These are phyloP conservation scores for Ranitomeya variabilis DNA, from an alignment of 2,113 vertebrate species.

Conservation along the genomic window DNA sequence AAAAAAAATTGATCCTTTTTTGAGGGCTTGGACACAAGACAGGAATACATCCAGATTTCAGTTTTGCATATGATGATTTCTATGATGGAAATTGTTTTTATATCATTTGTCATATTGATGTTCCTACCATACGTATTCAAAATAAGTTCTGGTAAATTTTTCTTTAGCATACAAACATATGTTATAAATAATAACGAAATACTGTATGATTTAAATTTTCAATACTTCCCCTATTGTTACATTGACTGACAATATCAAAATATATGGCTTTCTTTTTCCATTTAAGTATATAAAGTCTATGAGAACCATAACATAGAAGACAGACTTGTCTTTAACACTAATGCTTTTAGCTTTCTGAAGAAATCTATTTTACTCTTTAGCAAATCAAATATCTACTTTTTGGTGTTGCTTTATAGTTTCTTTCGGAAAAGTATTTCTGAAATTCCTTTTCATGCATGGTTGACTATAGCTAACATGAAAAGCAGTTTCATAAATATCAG, in stretches of 20 bases:
- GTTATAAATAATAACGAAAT: neutral
- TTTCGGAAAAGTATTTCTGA: conserved; percentile 21
- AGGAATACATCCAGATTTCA: too few species aligned
- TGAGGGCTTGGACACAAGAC: too few species aligned
- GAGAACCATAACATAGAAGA: conserved; percentile 12
- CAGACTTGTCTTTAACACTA: neutral
- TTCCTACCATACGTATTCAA: neutral
- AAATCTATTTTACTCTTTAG: neutral
- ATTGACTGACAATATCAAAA: neutral
- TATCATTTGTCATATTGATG: neutral
- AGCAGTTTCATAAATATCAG: conserved; percentile 30
- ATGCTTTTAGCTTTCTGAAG: neutral
- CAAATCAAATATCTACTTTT: neutral
- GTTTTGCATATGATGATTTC: too few species aligned
- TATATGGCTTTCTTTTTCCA: neutral
- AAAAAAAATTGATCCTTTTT: too few species aligned
- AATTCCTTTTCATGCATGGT: conserved; percentile 28
- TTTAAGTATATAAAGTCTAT: neutral
- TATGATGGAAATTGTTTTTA: too few species aligned
- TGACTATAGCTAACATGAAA: conserved; percentile 30
- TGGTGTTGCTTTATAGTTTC: conserved; percentile 16
- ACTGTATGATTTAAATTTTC: neutral
- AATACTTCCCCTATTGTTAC: neutral
- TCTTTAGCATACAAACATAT: neutral
- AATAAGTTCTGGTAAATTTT: neutral